These are phyloP conservation scores for Chouioia cunea DNA, from an alignment of 2,888 invertebrate species.

Conservation along the genomic window DNA sequence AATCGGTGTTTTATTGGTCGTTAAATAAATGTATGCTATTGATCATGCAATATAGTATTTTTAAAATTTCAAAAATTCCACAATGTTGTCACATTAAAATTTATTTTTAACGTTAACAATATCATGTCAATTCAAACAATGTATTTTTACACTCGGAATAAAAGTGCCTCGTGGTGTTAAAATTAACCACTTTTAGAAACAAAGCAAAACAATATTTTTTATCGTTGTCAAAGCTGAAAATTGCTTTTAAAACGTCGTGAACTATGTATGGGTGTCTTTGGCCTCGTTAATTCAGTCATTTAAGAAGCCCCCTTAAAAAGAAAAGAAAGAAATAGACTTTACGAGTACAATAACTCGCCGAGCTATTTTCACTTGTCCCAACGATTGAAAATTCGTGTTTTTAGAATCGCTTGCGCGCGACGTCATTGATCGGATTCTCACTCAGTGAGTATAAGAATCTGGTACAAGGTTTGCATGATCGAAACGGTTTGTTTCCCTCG, in stretches of 20 bases:
- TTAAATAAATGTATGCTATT: too few relatives aligned
- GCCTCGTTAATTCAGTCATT: slow-evolving; percentile 52
- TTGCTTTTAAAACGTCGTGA: slow-evolving; percentile 24
- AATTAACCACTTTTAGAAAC: slow-evolving; percentile 12
- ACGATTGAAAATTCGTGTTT: slow-evolving; percentile 47
- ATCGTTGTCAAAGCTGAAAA: slow-evolving; percentile 24
- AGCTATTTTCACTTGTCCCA: slow-evolving; percentile 49
- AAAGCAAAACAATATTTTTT: neutral
- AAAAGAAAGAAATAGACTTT: slow-evolving; percentile 39
- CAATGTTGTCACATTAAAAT: neutral
- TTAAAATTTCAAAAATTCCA: too few relatives aligned
- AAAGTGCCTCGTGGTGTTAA: neutral
- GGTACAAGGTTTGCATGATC: slow-evolving; percentile 26
- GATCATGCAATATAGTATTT: too few relatives aligned
- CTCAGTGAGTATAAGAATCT: slow-evolving; percentile 41
- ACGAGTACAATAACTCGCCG: slow-evolving; percentile 50
- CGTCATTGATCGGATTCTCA: slow-evolving; percentile 43
- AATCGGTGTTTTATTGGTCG: too few relatives aligned
- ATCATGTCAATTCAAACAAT: neutral
- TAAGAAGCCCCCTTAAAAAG: slow-evolving; percentile 44
- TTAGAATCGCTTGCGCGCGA: slow-evolving; percentile 38
- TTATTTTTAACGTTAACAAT: neutral
- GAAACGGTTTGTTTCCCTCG: slow-evolving; percentile 39
- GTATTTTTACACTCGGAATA: neutral
- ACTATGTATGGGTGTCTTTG: slow-evolving; percentile 47